Evolutionary conservation across 1,140 invertebrate species (phyloP).

Genomic region (Drosophila ananassae): DNA sequence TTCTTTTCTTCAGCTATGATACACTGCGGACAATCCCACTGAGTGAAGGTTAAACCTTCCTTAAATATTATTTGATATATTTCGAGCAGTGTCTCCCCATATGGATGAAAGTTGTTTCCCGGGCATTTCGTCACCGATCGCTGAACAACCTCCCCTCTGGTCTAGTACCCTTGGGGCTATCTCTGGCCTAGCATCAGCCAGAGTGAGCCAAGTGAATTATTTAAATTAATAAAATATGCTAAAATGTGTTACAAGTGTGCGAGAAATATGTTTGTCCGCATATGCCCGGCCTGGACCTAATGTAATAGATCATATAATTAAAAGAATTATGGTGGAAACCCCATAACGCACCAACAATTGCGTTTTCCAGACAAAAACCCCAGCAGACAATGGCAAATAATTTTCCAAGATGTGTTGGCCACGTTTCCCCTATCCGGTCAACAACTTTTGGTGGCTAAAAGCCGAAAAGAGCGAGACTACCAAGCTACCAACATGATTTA

Average conservation of each 20-base stretch:
- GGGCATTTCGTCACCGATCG: conserved; percentile 68
- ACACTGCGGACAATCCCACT: neutral
- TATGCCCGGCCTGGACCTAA: conserved; percentile 30
- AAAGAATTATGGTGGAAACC: conserved; percentile 80
- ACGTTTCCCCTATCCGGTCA: conserved; percentile 56
- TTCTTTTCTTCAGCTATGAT: conserved; percentile 3
- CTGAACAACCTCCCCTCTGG: conserved; percentile 40
- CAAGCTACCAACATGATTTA: conserved; percentile 59
- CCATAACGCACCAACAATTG: conserved; percentile 56
- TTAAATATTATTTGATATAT: neutral
- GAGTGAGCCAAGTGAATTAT: conserved; percentile 69
- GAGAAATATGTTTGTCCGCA: conserved; percentile 57
- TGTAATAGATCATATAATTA: conserved; percentile 82
- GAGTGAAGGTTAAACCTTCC: no score
- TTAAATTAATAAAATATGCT: conserved; percentile 83
- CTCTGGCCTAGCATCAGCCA: conserved; percentile 47
- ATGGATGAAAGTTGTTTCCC: conserved; percentile 50
- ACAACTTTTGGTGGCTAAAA: conserved; percentile 19
- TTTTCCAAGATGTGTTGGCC: conserved; percentile 57
- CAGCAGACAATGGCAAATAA: conserved; percentile 74
- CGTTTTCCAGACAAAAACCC: conserved; percentile 7
- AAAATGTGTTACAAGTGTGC: conserved; percentile 82
- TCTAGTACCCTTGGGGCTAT: conserved; percentile 34
- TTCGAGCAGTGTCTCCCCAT: conserved; percentile 6
- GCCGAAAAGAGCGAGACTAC: conserved; percentile 18